Conservation (phyloP, 2,113 vertebrate genomes). For the Prunella himalayana region DNA sequence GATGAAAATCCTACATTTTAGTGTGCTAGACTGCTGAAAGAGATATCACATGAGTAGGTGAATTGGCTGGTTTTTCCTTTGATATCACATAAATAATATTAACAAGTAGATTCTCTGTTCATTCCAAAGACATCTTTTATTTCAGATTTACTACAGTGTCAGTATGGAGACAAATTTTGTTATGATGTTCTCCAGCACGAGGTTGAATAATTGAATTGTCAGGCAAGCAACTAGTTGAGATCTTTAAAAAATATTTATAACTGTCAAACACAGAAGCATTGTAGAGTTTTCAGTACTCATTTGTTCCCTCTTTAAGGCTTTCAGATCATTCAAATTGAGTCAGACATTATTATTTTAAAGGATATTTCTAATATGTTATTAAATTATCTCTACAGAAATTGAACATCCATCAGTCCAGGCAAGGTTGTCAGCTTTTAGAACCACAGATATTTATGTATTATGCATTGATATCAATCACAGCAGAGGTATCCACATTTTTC, state of each 20-base stretch:
- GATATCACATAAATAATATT: conserved; percentile 15
- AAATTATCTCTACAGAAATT: not conserved
- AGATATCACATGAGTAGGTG: not conserved
- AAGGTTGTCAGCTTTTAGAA: conserved; percentile 16
- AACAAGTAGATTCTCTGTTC: not conserved
- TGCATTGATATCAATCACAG: not conserved
- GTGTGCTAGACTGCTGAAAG: not conserved
- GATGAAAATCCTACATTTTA: not conserved
- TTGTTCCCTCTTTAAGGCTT: conserved; percentile 12
- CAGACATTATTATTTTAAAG: conserved; percentile 35
- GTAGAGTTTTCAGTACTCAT: not conserved
- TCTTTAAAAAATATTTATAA: conserved; percentile 21
- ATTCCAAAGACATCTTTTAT: not conserved
- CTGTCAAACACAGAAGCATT: not conserved
- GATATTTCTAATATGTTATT: conserved; percentile 21
- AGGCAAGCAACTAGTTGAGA: not conserved
- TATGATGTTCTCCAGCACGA: conserved; percentile 1
- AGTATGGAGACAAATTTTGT: conserved; percentile 15
- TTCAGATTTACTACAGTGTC: conserved; percentile 17
- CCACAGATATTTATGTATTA: not conserved
- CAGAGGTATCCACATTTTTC: not conserved
- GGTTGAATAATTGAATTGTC: conserved; percentile 45
- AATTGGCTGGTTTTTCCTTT: not conserved
- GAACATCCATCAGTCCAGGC: not conserved
- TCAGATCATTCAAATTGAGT: not conserved